phyloP scores from a whole-genome alignment of 2,888 invertebrate species.

The Agrotis exclamationis region DNA sequence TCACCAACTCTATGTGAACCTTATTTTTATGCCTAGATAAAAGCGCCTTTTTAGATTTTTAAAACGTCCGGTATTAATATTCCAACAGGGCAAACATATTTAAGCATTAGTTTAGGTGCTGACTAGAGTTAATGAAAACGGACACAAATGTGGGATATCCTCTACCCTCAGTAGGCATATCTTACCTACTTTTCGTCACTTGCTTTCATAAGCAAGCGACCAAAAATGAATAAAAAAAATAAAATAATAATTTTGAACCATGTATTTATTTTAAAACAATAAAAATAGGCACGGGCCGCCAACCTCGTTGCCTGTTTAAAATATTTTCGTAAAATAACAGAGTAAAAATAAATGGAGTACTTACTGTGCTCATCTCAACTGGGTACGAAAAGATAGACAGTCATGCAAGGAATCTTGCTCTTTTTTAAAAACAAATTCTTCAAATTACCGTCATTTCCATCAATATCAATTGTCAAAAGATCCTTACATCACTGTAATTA shows the following conservation, averaged over 20 bases:
- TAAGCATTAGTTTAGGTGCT: not conserved
- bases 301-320: not conserved
- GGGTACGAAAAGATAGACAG: not conserved
- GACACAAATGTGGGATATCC: not conserved
- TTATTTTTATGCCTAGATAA: not conserved
- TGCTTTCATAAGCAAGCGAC: not conserved
- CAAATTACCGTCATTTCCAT: no score
- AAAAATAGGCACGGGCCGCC: not conserved
- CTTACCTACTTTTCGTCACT: not conserved
- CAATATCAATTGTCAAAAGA: not conserved
- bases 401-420: not conserved
- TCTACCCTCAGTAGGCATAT: not conserved
- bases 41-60: not conserved
- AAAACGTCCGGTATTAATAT: not conserved
- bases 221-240: not conserved
- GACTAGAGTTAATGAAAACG: not conserved
- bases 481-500: not conserved
- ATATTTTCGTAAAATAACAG: not conserved
- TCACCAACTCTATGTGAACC: not conserved
- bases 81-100: not conserved
- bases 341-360: constrained; percentile 3
- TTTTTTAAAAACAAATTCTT: not conserved
- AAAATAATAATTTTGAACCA: not conserved
- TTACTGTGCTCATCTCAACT: not conserved
- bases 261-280: not conserved